phyloP scores from a whole-genome alignment of 2,113 vertebrate species.

The Columba livia region DNA sequence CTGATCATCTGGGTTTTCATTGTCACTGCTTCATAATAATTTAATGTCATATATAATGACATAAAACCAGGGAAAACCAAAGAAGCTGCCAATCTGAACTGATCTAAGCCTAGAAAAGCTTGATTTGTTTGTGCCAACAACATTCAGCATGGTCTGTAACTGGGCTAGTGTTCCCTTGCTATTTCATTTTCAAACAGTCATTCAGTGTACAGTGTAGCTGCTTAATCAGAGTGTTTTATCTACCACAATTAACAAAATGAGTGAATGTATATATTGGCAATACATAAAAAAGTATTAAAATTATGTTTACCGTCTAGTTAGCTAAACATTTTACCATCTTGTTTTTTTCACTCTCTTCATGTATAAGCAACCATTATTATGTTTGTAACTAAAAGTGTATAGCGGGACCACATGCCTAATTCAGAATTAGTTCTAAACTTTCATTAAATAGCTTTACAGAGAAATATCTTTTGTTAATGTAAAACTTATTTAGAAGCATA shows the following conservation, averaged over 20 bases:
- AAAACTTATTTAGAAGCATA: slow-evolving; percentile 71
- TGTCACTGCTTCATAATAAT: slow-evolving; percentile 79
- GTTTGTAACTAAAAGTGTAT: slow-evolving; percentile 66
- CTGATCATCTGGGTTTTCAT: slow-evolving; percentile 80
- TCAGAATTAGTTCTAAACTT: slow-evolving; percentile 72
- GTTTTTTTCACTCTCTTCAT: slow-evolving; percentile 63
- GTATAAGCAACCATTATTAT: slow-evolving; percentile 70
- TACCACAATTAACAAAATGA: slow-evolving; percentile 72
- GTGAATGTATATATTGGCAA: slow-evolving; percentile 69
- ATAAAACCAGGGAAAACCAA: slow-evolving; percentile 76
- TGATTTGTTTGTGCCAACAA: slow-evolving; percentile 78
- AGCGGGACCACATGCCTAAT: slow-evolving; percentile 64
- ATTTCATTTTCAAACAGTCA: slow-evolving; percentile 71
- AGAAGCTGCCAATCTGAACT: slow-evolving; percentile 79
- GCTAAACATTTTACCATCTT: slow-evolving; percentile 75
- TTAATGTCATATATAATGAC: slow-evolving; percentile 82
- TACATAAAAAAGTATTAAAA: slow-evolving; percentile 65
- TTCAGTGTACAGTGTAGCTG: slow-evolving; percentile 65
- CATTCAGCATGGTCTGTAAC: slow-evolving; percentile 74
- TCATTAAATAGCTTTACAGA: slow-evolving; percentile 66
- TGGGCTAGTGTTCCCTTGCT: slow-evolving; percentile 73
- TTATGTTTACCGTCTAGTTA: slow-evolving; percentile 62
- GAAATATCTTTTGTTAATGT: slow-evolving; percentile 66
- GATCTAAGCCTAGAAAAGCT: slow-evolving; percentile 72
- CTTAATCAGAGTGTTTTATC: slow-evolving; percentile 76